phyloP scores from a whole-genome alignment of 1,140 invertebrate species.

The Brachionus koreanus region DNA sequence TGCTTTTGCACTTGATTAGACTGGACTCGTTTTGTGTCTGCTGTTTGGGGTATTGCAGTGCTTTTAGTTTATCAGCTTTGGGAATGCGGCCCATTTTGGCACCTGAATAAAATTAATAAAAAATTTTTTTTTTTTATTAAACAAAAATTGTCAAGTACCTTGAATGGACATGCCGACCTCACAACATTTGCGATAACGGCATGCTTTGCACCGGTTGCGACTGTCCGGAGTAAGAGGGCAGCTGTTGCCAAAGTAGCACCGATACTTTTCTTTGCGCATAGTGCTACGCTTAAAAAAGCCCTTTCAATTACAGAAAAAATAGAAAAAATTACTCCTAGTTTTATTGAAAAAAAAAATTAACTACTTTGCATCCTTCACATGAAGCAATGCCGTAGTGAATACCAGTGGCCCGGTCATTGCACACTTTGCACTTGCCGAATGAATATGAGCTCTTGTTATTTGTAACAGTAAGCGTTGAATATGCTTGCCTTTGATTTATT shows the following conservation, averaged over 20 bases:
- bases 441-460: not conserved
- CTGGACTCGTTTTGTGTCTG: not conserved
- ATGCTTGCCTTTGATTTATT: not conserved
- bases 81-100: constrained; percentile 55
- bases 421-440: constrained; percentile 57
- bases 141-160: constrained; percentile 45
- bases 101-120: not conserved
- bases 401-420: constrained; percentile 60
- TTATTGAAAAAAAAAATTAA: not conserved
- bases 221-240: constrained; percentile 53
- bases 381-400: constrained; percentile 62
- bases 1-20: not conserved
- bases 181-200: constrained; percentile 53
- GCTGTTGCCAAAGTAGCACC: constrained; percentile 53
- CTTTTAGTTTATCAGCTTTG: constrained; percentile 47
- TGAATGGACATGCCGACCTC: constrained; percentile 55
- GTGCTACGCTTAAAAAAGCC: constrained; percentile 43
- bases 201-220: constrained; percentile 56
- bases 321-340: not conserved
- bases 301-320: not conserved
- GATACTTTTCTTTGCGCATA: constrained; percentile 33
- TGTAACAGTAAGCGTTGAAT: not conserved
- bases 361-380: constrained; percentile 61
- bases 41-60: not conserved
- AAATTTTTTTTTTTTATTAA: not conserved